Evolutionary conservation across 2,797 vertebrate genomes (phyloP), one percentile per base, ranked within the genome.

Genomic region (Phataginus tricuspis): DNA sequence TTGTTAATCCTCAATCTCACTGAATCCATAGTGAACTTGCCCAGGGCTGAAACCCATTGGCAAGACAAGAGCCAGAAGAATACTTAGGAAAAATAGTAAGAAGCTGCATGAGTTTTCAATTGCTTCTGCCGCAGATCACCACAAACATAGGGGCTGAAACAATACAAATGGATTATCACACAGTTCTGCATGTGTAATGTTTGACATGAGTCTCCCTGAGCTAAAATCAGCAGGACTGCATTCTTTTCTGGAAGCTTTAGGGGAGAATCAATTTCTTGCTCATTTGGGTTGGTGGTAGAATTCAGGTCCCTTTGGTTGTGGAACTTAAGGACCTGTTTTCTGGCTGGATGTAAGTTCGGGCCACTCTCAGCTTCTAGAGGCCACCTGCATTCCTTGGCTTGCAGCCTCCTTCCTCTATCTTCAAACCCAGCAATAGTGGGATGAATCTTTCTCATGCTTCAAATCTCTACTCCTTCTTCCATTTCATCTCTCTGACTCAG

Each of bases 61-160:
- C 45, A 45, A 45, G 9, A 45, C 45, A 45, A 77, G n/a, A 53
- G 49, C 29, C 37, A 64, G 13, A 71, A 86, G 31, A 95, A 84
- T 34, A 87, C n/a, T 57, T 71, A 34, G 31, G 57, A 86, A 87
- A 34, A 92, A 39, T 31, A 80, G 23, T 13, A 79, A 84, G 21
- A 96, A 84, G n/a, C 8, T 72, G 14, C 34, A 75, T 77, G 82
- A 11, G 18, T 93, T 96, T 88, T 87, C 68, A 42, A 86, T 27
- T 87, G 57, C 55, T 90, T 25, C 59, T 88, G 0, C 42, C 87
- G 57, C 86, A 86, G 86, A 90, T 78, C 34, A 39, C 39, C 68
- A 72, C 7, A 45, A 69, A 37, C 79, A 68, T 31, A 45, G 39
- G 69, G 39, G 15, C 45, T 55, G 23, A 45, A 53, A 77, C 25